Conservation (phyloP, 1,140 invertebrate genomes). For the Apis cerana region DNA sequence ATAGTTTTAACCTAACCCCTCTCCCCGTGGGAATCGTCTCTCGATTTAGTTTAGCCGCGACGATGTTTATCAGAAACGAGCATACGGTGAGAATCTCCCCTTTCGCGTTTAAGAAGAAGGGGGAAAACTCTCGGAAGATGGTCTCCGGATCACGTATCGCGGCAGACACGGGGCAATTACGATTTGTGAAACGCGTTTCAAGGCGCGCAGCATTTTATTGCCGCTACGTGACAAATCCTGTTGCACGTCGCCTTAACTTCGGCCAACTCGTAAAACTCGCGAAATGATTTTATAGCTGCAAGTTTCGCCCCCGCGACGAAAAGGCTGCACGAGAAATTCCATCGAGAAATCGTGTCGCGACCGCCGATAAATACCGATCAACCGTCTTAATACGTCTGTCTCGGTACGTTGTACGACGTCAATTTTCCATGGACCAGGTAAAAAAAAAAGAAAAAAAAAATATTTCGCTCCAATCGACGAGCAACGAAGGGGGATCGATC, state of each 20-base stretch:
- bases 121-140: background rate
- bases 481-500: too few species aligned
- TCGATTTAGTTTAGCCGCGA: background rate
- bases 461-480: background rate
- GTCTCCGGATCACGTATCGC: background rate
- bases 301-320: conserved; percentile 1
- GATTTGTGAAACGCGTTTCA: conserved; percentile 23
- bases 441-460: background rate
- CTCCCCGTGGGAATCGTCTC: background rate
- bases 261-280: conserved; percentile 23
- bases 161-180: background rate
- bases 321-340: background rate
- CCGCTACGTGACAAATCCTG: conserved; percentile 35
- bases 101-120: background rate
- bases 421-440: background rate
- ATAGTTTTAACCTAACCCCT: background rate
- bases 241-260: conserved; percentile 25
- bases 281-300: conserved; percentile 34
- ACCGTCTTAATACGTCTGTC: background rate
- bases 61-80: background rate
- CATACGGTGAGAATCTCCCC: background rate
- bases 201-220: conserved; percentile 19
- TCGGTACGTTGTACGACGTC: background rate
- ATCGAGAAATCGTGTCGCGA: background rate
- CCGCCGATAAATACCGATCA: background rate